phyloP scores from a whole-genome alignment of 2,888 invertebrate genomes.

The Neuroscelio doddi region DNA sequence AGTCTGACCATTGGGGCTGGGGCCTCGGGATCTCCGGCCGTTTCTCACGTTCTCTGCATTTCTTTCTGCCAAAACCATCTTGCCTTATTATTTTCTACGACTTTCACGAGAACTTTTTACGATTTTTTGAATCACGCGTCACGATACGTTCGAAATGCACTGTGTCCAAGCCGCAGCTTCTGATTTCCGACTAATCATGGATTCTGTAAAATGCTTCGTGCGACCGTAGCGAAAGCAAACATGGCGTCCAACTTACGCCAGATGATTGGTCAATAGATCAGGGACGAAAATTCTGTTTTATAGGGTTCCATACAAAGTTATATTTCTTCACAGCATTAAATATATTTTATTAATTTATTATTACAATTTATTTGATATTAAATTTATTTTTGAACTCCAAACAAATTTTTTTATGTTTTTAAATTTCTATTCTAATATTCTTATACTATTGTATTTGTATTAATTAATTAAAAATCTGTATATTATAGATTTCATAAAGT shows the following conservation, averaged over 20 bases:
- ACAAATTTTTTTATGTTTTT: too few relatives aligned
- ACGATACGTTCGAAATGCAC: slow-evolving; percentile 12
- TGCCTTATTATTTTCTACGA: slow-evolving; percentile 50
- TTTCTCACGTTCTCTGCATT: slow-evolving; percentile 87
- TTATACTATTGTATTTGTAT: too few relatives aligned
- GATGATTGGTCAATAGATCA: slow-evolving; percentile 22
- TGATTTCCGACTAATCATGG: slow-evolving; percentile 49
- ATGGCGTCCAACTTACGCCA: slow-evolving; percentile 42
- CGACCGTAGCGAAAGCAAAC: slow-evolving; percentile 67
- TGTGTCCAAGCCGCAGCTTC: slow-evolving; percentile 57
- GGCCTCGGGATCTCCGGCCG: slow-evolving; percentile 91
- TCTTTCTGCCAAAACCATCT: slow-evolving; percentile 92
- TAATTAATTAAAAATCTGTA: too few relatives aligned
- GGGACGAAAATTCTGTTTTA: too few relatives aligned
- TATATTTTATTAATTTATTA: too few relatives aligned
- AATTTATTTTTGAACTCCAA: too few relatives aligned
- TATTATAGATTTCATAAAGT: too few relatives aligned
- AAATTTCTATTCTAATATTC: too few relatives aligned
- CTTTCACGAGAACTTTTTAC: slow-evolving; percentile 15
- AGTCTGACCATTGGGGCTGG: slow-evolving; percentile 92
- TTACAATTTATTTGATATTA: too few relatives aligned
- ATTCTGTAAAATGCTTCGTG: slow-evolving; percentile 53
- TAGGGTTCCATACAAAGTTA: too few relatives aligned
- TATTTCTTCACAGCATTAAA: too few relatives aligned
- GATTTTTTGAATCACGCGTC: slow-evolving; percentile 8